Percentiles rank a stretch among this genome's conserved stretches.
Conservation (phyloP, 2,888 invertebrate species). For the Tiliacea aurago region DNA sequence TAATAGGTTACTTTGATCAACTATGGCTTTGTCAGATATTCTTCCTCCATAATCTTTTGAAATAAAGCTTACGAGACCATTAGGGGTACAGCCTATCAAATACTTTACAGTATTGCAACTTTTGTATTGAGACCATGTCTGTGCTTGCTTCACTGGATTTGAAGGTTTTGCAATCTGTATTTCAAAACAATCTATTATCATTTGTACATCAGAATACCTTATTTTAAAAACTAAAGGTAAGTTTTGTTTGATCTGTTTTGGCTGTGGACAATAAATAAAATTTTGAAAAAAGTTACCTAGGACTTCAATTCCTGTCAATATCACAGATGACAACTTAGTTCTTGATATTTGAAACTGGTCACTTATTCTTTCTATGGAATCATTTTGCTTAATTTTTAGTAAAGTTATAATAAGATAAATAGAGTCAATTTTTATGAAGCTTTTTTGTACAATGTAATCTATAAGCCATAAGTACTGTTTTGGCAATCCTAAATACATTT, state of each 20-base stretch:
- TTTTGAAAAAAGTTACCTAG: conserved; percentile 4
- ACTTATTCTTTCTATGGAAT: conserved; percentile 5
- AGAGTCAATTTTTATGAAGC: neutral
- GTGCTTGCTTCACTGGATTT: conserved; percentile 33
- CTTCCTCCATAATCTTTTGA: neutral
- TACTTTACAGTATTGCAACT: no score
- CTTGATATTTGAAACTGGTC: conserved; percentile 7
- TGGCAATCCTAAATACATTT: conserved; percentile 14
- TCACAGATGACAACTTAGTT: conserved; percentile 8
- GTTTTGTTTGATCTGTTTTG: conserved; percentile 11
- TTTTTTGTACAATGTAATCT: conserved; percentile 2
- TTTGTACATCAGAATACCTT: conserved; percentile 5
- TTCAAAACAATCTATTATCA: conserved; percentile 11
- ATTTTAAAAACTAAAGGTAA: conserved; percentile 12
- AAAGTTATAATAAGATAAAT: conserved; percentile 1
- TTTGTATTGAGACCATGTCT: conserved; percentile 28
- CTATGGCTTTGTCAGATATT: conserved; percentile 17
- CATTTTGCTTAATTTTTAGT: conserved; percentile 5
- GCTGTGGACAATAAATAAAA: conserved; percentile 4
- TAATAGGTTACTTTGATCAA: neutral
- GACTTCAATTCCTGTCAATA: conserved; percentile 9
- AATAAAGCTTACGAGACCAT: no score
- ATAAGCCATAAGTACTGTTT: conserved; percentile 9
- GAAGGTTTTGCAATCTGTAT: conserved; percentile 1
- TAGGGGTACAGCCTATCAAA: no score